These are phyloP conservation scores for Scaptodrosophila latifasciaeformis DNA, from an alignment of 2,888 invertebrate species.

Conservation along the genomic window DNA sequence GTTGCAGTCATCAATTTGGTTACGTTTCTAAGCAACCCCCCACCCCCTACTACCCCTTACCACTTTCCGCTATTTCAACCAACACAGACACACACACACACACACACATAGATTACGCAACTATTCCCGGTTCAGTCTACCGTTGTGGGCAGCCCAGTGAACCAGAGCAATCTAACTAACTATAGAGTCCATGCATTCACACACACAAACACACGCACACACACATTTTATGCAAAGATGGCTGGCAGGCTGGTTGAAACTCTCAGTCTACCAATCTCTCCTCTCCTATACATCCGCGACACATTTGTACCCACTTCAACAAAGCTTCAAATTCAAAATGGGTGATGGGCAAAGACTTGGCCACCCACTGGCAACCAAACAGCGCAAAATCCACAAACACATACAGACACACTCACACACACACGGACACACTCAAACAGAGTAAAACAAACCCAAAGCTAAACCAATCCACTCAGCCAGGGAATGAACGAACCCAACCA, in stretches of 20 bases:
- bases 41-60: no score
- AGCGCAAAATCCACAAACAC: slow-evolving; percentile 48
- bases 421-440: slow-evolving; percentile 14
- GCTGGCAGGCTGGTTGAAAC: not conserved
- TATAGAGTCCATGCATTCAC: slow-evolving; percentile 4
- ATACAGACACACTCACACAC: slow-evolving; percentile 16
- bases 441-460: not conserved
- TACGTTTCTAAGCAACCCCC: no score
- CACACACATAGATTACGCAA: slow-evolving; percentile 64
- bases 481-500: no score
- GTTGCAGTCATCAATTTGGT: no score
- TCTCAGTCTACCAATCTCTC: not conserved
- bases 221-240: slow-evolving; percentile 3
- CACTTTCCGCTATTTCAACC: no score
- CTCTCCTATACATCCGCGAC: slow-evolving; percentile 35
- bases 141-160: slow-evolving; percentile 1
- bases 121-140: slow-evolving; percentile 33
- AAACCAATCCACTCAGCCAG: not conserved
- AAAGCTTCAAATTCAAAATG: slow-evolving; percentile 45
- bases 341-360: no score
- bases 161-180: slow-evolving; percentile 3
- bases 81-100: no score
- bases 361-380: slow-evolving; percentile 9
- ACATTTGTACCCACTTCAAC: slow-evolving; percentile 57
- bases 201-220: not conserved